Percentiles rank a stretch among this genome's conserved stretches.
phyloP scores from a whole-genome alignment of 2,113 vertebrate genomes.

The Anser brachyrhynchus region DNA sequence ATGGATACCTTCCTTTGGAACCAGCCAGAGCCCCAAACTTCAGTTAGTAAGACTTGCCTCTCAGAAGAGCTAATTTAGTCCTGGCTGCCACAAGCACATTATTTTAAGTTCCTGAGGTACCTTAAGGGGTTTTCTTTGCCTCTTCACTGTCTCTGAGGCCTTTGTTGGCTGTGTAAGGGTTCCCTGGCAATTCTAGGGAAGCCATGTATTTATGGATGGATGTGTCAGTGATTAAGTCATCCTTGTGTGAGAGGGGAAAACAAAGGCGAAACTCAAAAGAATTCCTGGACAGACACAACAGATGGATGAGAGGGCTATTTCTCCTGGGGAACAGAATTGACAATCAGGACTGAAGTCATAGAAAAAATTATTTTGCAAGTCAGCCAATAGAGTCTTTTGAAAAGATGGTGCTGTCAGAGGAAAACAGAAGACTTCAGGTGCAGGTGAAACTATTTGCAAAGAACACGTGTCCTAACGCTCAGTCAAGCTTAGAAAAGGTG shows the following conservation, averaged over 20 bases:
- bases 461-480: neutral
- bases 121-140: neutral
- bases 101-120: neutral
- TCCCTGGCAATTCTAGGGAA: neutral
- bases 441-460: neutral
- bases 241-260: neutral
- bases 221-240: neutral
- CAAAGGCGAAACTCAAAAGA: neutral
- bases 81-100: neutral
- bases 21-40: neutral
- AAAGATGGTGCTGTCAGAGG: neutral
- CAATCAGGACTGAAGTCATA: neutral
- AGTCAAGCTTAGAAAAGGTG: neutral
- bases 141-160: neutral
- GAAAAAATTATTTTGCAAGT: neutral
- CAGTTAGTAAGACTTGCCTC: neutral
- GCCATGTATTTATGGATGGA: neutral
- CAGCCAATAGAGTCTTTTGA: neutral
- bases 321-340: neutral
- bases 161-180: neutral
- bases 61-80: neutral
- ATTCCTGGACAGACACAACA: neutral
- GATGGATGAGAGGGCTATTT: neutral
- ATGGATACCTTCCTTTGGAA: neutral
- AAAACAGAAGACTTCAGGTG: conserved; percentile 9